Conservation (phyloP, 53 echinoderm and acorn worm genomes). For the Holothuria scabra region DNA sequence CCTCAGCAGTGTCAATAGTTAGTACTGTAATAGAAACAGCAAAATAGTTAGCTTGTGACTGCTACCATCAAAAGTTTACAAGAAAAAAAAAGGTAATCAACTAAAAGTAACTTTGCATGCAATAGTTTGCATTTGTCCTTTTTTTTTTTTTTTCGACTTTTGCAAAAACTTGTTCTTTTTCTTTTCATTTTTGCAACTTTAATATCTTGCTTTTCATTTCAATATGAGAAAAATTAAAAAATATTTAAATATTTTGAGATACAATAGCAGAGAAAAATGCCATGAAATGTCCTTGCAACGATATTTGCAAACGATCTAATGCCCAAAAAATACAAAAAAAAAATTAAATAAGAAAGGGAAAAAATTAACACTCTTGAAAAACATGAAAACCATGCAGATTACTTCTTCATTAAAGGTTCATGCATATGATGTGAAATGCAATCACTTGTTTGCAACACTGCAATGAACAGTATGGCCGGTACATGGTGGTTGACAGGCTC, state of each 20-base stretch:
- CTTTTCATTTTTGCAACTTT: no score
- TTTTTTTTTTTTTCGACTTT: not conserved
- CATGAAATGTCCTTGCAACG: not conserved
- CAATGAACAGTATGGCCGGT: no score
- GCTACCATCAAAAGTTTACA: not conserved
- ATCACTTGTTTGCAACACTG: not conserved
- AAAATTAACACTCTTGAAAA: no score
- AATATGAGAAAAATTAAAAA: no score
- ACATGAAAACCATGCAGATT: no score
- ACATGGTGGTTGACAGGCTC: no score
- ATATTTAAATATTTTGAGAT: not conserved
- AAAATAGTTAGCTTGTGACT: not conserved
- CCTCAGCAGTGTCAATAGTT: constrained; percentile 52
- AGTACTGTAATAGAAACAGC: constrained; percentile 57
- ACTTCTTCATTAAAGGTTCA: not conserved
- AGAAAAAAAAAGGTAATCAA: no score
- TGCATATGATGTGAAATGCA: not conserved
- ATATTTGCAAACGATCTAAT: not conserved
- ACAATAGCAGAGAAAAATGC: not conserved
- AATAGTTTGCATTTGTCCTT: not conserved
- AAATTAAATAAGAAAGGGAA: no score
- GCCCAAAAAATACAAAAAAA: not conserved
- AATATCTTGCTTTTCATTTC: no score
- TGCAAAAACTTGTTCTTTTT: no score
- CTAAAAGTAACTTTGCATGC: no score